A percentile compares a stretch with the other conserved stretches of the same genome.
phyloP scores from a whole-genome alignment of 2,888 invertebrate species.

The Omphaloscelis lunosa region DNA sequence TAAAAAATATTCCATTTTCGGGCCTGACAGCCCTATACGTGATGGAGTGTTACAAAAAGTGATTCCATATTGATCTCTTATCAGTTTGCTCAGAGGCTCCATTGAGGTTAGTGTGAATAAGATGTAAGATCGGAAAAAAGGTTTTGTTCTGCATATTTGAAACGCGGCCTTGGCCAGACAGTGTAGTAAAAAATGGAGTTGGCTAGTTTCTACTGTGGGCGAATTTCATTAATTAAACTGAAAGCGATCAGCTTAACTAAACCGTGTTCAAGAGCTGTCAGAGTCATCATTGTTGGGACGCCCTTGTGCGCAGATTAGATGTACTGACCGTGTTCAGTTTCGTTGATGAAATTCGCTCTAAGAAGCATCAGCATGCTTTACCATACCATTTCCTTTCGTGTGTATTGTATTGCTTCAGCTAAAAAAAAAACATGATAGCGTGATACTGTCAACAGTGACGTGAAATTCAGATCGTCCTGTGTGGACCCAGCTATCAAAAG shows the following conservation, averaged over 20 bases:
- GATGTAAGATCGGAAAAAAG: not conserved
- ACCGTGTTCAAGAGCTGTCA: not conserved
- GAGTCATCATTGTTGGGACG: not conserved
- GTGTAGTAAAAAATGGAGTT: not conserved
- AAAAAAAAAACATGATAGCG: too few species aligned
- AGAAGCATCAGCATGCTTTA: not conserved
- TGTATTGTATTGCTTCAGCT: too few species aligned
- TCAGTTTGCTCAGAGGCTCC: constrained; percentile 38
- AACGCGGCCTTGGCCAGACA: not conserved
- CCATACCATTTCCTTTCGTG: not conserved
- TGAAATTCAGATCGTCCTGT: too few species aligned
- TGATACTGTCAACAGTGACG: too few species aligned
- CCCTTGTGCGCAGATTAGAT: not conserved
- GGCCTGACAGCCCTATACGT: not conserved
- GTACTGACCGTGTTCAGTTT: not conserved
- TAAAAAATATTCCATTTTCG: too few species aligned
- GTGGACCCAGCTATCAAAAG: too few species aligned
- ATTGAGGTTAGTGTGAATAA: constrained; percentile 29
- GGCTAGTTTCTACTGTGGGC: not conserved
- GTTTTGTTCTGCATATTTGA: constrained; percentile 2
- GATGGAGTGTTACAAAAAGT: constrained; percentile 47
- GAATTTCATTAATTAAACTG: not conserved
- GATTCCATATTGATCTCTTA: constrained; percentile 48
- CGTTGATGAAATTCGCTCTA: not conserved
- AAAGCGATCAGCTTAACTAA: not conserved